These are phyloP conservation scores for Metopia argyrocephala DNA, from an alignment of 2,888 invertebrate genomes.

Conservation along the genomic window DNA sequence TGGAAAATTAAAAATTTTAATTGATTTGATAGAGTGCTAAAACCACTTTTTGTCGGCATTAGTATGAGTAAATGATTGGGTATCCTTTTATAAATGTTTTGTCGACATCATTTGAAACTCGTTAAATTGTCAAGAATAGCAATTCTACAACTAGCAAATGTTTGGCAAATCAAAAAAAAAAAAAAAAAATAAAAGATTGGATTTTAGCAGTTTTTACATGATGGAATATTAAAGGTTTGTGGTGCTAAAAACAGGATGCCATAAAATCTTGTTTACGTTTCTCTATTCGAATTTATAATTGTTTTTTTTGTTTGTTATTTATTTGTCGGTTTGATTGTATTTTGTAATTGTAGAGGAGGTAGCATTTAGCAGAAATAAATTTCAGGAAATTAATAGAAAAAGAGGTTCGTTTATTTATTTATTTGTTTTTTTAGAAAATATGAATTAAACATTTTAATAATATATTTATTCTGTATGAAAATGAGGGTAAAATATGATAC, in stretches of 20 bases:
- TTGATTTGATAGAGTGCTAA: slow-evolving; percentile 53
- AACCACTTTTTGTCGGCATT: slow-evolving; percentile 11
- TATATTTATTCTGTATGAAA: neutral
- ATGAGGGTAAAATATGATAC: neutral
- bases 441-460: neutral
- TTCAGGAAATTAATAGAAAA: neutral
- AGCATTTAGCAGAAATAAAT: neutral
- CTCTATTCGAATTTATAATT: neutral
- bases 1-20: slow-evolving; percentile 55
- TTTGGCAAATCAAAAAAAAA: neutral
- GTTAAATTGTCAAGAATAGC: slow-evolving; percentile 34
- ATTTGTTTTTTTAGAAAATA: neutral
- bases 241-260: slow-evolving; percentile 12
- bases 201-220: neutral
- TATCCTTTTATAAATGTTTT: slow-evolving; percentile 36
- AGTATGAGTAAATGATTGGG: neutral
- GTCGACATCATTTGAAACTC: slow-evolving; percentile 33
- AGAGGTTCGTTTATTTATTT: neutral
- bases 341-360: neutral
- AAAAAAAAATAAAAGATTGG: neutral
- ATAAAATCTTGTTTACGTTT: slow-evolving; percentile 1
- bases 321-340: neutral
- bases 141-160: neutral
- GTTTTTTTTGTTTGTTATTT: neutral
- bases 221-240: neutral